phyloP scores from a whole-genome alignment of 2,113 vertebrate genomes.

The Zootoca vivipara region DNA sequence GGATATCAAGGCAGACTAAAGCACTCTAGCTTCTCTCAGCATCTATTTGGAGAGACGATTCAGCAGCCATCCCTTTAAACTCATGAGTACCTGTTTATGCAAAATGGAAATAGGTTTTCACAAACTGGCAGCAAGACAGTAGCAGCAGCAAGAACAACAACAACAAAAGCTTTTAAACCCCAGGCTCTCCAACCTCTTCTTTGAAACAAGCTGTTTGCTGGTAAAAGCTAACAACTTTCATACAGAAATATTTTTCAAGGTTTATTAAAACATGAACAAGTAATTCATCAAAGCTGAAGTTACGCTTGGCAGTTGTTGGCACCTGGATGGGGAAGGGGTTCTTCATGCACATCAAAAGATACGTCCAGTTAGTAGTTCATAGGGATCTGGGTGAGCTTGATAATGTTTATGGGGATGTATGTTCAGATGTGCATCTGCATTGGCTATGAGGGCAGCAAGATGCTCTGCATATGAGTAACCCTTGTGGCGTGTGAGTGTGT shows the following conservation, averaged over 20 bases:
- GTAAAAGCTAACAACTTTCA: not conserved
- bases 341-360: not conserved
- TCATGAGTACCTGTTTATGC: conserved; percentile 39
- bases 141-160: not conserved
- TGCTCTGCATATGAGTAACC: not conserved
- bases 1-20: conserved; percentile 52
- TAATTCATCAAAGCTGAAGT: conserved; percentile 3
- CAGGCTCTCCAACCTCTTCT: not conserved
- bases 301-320: not conserved
- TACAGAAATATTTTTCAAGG: not conserved
- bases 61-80: conserved; percentile 31
- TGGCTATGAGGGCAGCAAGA: not conserved
- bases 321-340: not conserved
- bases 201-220: conserved; percentile 17
- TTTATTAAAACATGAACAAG: conserved; percentile 24
- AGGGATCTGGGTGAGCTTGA: not conserved
- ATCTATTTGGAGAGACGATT: conserved; percentile 26
- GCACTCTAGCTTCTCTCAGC: conserved; percentile 43
- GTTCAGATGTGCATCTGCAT: not conserved
- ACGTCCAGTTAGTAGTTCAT: not conserved
- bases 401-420: not conserved
- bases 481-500: too few relatives aligned
- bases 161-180: not conserved
- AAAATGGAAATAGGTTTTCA: conserved; percentile 48
- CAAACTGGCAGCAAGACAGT: conserved; percentile 36